Base-by-base conservation (phyloP, 2,797 vertebrate species). In the Staurois parvus region DNA sequence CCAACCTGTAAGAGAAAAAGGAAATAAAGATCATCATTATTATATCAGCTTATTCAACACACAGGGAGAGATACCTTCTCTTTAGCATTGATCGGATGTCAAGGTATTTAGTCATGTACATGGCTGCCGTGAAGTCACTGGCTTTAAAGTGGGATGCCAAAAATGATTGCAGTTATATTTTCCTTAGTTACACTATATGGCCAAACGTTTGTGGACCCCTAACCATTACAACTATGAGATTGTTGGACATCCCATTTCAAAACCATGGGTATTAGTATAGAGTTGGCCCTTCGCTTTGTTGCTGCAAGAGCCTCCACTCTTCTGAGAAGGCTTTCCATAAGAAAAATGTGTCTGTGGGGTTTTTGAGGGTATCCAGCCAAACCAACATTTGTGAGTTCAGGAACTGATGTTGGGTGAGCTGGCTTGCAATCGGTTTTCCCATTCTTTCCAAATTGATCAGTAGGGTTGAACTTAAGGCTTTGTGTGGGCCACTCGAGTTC, bases 1-100 rank as follows among this genome's bases (percentile, higher is more conserved):
- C 93, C 93, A 94, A 88, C 93, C 93, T 94, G 90, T 15, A 87
- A 87, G 42, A 72, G 64, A 59, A 59, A 42, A 87, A 67, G 62
- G 32, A 64, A 62, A 73, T 19, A 17, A 62, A 67, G 9, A 42
- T 66, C n/a, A 42, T 66, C n/a, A 17, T n/a, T 70, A 34, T 1
- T 2, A 9, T 1, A 34, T 70, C 68, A 24, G 29, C 34, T 17
- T 32, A 45, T 12, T 30, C 34, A 19, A 13, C 13, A 52, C 15
- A 19, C 12, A 52, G 48, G 3, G 48, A 52, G 42, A 52, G 48
- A 19, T 52, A 15, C 17, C 3, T 59, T 59, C 13, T 19, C 15
- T 4, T 56, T 19, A 56, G 19, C 12, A 7, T 6, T 17, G 5
- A 56, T 4, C 45, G 19, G 12, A 48, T 48, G 4, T 21, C 19